These are phyloP conservation scores for Bellardia pandia DNA, from an alignment of 2,888 invertebrate species.

Conservation along the genomic window DNA sequence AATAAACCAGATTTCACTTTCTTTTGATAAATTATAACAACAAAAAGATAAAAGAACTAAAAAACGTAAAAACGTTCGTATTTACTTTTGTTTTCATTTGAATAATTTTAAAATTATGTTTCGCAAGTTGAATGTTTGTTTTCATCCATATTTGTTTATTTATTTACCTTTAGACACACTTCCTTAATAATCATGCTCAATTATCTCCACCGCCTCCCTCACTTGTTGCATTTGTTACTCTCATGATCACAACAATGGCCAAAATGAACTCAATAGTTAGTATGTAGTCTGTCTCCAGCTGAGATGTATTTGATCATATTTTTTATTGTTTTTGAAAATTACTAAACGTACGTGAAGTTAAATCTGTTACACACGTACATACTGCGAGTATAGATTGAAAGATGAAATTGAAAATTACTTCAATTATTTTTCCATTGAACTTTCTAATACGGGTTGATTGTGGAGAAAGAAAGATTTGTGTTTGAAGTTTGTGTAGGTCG, in stretches of 20 bases:
- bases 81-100: conserved; percentile 46
- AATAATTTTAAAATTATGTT: conserved; percentile 31
- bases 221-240: background rate
- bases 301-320: conserved; percentile 49
- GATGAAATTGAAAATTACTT: conserved; percentile 66
- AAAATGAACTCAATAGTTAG: background rate
- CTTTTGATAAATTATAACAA: conserved; percentile 20
- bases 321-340: conserved; percentile 42
- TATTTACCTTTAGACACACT: conserved; percentile 34
- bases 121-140: conserved; percentile 41
- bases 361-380: conserved; percentile 55
- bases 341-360: conserved; percentile 16
- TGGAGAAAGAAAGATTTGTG: conserved; percentile 12
- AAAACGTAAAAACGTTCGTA: conserved; percentile 8
- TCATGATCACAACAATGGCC: conserved; percentile 14
- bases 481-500: conserved; percentile 31
- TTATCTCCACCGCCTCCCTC: background rate
- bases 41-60: background rate
- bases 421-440: conserved; percentile 68
- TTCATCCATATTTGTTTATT: conserved; percentile 26
- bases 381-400: conserved; percentile 32
- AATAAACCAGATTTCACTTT: conserved; percentile 58
- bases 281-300: conserved; percentile 24
- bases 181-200: background rate
- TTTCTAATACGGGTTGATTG: conserved; percentile 63